phyloP scores from a whole-genome alignment of 2,888 invertebrate species.

The Bellardia pandia region DNA sequence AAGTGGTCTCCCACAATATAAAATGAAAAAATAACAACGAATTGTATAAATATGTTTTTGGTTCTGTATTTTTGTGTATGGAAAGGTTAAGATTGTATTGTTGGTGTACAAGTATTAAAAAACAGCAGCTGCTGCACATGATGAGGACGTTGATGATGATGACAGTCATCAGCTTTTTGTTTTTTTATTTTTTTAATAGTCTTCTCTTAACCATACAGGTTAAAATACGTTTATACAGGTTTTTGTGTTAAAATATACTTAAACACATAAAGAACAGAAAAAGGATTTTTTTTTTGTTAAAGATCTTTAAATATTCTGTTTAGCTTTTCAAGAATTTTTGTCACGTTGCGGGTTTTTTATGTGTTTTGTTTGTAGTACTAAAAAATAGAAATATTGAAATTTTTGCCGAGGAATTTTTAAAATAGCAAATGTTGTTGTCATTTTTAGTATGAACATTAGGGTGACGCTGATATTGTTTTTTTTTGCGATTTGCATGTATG shows the following conservation, averaged over 20 bases:
- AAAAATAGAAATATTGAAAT: slow-evolving; percentile 17
- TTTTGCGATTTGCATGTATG: too few relatives aligned
- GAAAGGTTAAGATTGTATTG: slow-evolving; percentile 47
- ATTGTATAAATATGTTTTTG: neutral
- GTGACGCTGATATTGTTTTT: too few relatives aligned
- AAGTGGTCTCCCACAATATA: slow-evolving; percentile 69
- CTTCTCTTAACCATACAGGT: neutral
- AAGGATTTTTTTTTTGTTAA: slow-evolving; percentile 41
- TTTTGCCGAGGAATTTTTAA: slow-evolving; percentile 12
- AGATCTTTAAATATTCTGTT: slow-evolving; percentile 3
- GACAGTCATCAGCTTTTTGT: slow-evolving; percentile 28
- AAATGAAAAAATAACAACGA: neutral
- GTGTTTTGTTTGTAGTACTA: neutral
- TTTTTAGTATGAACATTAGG: too few relatives aligned
- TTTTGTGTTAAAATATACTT: too few relatives aligned
- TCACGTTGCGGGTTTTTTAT: slow-evolving; percentile 54
- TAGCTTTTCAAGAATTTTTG: slow-evolving; percentile 53
- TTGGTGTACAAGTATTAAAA: slow-evolving; percentile 7
- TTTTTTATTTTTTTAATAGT: neutral
- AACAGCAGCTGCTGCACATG: slow-evolving; percentile 57
- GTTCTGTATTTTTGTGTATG: neutral
- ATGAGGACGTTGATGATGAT: slow-evolving; percentile 42
- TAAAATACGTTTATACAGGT: neutral
- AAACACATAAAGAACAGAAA: neutral
- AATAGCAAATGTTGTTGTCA: neutral